These are phyloP conservation scores for Panthera leo DNA, from an alignment of 2,113 vertebrate genomes.

Conservation along the genomic window DNA sequence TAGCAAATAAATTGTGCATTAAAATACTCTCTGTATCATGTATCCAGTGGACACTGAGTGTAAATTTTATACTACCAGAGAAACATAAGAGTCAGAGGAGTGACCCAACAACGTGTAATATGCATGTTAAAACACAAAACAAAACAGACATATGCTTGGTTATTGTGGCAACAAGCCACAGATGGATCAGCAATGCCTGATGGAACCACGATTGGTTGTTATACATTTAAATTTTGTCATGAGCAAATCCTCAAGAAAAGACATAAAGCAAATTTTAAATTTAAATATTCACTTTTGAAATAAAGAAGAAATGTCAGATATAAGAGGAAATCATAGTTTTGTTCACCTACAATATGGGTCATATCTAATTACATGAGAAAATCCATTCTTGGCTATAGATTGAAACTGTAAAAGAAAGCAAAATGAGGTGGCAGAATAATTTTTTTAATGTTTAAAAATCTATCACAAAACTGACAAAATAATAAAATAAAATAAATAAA, in stretches of 20 bases:
- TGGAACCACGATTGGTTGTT: background rate
- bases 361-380: background rate
- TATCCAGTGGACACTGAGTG: background rate
- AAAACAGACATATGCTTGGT: background rate
- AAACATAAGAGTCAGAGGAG: background rate
- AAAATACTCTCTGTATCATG: background rate
- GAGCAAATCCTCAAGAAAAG: background rate
- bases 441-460: background rate
- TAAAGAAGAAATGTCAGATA: background rate
- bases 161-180: background rate
- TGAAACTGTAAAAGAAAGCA: background rate
- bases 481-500: background rate
- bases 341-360: background rate
- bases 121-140: conserved; percentile 7
- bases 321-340: background rate
- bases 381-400: background rate
- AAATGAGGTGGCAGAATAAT: background rate
- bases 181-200: background rate
- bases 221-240: background rate
- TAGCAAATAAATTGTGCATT: background rate
- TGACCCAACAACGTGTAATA: background rate
- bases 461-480: background rate
- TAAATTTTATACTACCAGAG: background rate
- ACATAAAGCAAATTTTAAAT: background rate
- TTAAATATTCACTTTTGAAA: background rate